Evolutionary conservation across 2,797 vertebrate species (phyloP).

Genomic region (Psittacula derbiana): DNA sequence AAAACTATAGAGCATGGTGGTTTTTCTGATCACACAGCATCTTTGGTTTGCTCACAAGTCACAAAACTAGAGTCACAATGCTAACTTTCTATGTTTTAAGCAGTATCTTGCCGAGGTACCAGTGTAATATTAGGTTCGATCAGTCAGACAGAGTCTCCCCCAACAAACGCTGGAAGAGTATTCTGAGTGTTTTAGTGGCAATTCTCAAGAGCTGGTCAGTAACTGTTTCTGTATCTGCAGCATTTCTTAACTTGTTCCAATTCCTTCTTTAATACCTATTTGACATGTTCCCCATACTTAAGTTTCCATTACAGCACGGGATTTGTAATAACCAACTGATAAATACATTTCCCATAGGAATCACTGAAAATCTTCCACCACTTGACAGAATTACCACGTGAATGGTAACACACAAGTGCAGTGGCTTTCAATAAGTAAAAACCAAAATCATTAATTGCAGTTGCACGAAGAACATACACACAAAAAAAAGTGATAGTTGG

Average conservation of each 20-base stretch:
- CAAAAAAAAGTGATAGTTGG: not conserved
- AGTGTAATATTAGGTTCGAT: not conserved
- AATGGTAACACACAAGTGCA: not conserved
- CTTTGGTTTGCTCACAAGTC: not conserved
- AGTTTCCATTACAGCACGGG: constrained; percentile 1
- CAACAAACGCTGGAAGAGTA: not conserved
- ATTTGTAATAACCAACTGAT: not conserved
- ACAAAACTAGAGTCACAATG: not conserved
- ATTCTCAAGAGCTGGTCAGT: not conserved
- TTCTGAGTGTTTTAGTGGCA: not conserved
- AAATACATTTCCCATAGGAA: not conserved
- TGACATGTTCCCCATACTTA: not conserved
- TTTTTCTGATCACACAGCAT: not conserved
- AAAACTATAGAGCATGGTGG: not conserved
- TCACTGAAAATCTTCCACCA: not conserved
- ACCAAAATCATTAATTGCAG: not conserved
- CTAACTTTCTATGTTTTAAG: not conserved
- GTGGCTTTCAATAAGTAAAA: not conserved
- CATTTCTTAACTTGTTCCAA: not conserved
- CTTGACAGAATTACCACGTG: not conserved
- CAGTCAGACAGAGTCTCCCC: not conserved
- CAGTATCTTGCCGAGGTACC: not conserved
- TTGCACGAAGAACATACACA: not conserved
- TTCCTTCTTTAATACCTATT: not conserved
- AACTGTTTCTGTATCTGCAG: not conserved